phyloP scores from a whole-genome alignment of 2,797 vertebrate genomes.

The Octomys mimax region DNA sequence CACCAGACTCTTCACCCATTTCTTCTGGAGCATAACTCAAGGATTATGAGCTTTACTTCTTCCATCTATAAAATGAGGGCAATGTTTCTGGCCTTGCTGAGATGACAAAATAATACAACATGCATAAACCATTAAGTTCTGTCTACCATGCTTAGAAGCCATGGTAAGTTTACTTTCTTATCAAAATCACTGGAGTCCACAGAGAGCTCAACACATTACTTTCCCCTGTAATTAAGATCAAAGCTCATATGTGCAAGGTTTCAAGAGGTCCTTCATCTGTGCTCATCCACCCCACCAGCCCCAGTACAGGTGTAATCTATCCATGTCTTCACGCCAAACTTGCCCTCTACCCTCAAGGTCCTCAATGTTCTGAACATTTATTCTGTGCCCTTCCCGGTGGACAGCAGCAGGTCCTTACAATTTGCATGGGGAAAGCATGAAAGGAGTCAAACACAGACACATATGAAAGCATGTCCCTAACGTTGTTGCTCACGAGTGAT shows the following conservation, averaged over 20 bases:
- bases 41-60: neutral
- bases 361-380: neutral
- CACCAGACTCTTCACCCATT: neutral
- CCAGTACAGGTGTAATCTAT: neutral
- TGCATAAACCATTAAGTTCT: neutral
- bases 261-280: neutral
- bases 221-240: neutral
- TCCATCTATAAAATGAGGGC: neutral
- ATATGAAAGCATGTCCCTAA: fast-evolving
- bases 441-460: neutral
- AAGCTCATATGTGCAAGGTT: neutral
- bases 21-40: neutral
- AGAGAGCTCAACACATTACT: neutral
- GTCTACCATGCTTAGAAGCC: neutral
- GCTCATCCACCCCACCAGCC: neutral
- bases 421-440: neutral
- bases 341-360: neutral
- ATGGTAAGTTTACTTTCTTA: neutral
- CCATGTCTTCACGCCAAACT: neutral
- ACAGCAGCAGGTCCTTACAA: neutral
- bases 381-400: neutral
- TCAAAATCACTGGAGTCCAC: neutral
- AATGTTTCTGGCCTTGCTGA: neutral
- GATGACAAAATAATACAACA: neutral
- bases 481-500: neutral